Conservation (phyloP, 2,113 vertebrate species). For the Ramphastos sulfuratus region DNA sequence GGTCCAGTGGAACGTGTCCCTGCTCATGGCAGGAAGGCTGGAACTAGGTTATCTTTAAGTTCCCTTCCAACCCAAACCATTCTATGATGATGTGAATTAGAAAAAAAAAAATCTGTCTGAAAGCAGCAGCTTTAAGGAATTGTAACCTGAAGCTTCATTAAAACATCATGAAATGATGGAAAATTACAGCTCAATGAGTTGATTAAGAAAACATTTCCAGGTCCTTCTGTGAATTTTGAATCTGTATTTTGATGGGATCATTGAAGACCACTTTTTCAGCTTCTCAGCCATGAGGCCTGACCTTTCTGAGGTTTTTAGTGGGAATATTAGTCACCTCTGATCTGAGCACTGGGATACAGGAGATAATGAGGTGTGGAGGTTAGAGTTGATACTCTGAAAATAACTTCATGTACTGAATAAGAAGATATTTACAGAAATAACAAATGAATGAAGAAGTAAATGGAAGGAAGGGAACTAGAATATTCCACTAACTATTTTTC, state of each 20-base stretch:
- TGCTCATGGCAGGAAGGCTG: too few species aligned
- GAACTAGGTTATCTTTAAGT: too few species aligned
- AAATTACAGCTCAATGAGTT: background rate
- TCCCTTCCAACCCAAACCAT: too few species aligned
- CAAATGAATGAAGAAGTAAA: background rate
- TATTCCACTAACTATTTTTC: background rate
- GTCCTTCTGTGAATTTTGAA: background rate
- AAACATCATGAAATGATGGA: background rate
- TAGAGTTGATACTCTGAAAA: background rate
- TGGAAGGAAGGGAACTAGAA: background rate
- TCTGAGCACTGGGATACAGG: background rate
- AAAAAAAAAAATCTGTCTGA: background rate
- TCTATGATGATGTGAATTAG: background rate
- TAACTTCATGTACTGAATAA: background rate
- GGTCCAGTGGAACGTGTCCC: too few species aligned
- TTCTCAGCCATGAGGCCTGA: background rate
- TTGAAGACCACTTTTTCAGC: background rate
- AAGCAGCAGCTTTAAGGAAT: background rate
- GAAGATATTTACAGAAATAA: background rate
- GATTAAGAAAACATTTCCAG: background rate
- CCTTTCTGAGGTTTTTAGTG: background rate
- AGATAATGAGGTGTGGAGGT: conserved; percentile 13
- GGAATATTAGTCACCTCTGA: background rate
- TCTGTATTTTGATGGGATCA: background rate
- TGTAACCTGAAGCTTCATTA: background rate